phyloP scores from a whole-genome alignment of 2,888 invertebrate species.

The Stenichneumon culpator region DNA sequence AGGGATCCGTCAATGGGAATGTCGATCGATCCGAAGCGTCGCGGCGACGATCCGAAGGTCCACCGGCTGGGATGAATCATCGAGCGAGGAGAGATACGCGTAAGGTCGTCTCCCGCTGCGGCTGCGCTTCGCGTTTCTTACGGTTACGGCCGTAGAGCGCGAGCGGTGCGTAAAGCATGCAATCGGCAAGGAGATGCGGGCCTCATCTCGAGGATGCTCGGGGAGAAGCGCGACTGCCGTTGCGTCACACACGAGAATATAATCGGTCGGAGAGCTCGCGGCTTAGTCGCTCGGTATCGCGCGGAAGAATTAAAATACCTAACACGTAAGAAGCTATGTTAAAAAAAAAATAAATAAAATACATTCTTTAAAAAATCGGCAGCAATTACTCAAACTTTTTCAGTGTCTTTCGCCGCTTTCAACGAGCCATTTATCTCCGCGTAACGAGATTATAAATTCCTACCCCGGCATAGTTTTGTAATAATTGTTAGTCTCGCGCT shows the following conservation, averaged over 20 bases:
- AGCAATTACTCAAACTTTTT: slow-evolving; percentile 1
- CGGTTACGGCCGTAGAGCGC: slow-evolving; percentile 32
- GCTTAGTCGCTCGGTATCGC: slow-evolving; percentile 14
- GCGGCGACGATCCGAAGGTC: slow-evolving; percentile 32
- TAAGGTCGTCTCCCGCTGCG: slow-evolving; percentile 55
- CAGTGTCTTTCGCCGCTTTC: neutral
- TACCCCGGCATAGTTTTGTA: neutral
- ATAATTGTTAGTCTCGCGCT: neutral
- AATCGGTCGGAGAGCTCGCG: slow-evolving; percentile 49
- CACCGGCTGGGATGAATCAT: slow-evolving; percentile 61
- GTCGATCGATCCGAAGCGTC: slow-evolving; percentile 28
- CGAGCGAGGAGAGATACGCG: slow-evolving; percentile 34
- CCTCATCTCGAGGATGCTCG: slow-evolving; percentile 53
- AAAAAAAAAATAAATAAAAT: too few species aligned
- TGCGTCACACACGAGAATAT: slow-evolving; percentile 61
- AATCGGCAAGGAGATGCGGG: slow-evolving; percentile 25
- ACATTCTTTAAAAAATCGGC: neutral
- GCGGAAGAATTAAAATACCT: slow-evolving; percentile 12
- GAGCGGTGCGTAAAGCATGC: slow-evolving; percentile 12
- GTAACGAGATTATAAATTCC: slow-evolving; percentile 11
- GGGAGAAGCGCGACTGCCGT: slow-evolving; percentile 31
- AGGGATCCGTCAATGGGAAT: slow-evolving; percentile 22
- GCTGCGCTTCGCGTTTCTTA: slow-evolving; percentile 54
- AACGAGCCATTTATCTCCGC: neutral
- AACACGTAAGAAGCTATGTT: slow-evolving; percentile 2